Base-by-base conservation (phyloP, 2,113 vertebrate genomes). In the Tyto alba region DNA sequence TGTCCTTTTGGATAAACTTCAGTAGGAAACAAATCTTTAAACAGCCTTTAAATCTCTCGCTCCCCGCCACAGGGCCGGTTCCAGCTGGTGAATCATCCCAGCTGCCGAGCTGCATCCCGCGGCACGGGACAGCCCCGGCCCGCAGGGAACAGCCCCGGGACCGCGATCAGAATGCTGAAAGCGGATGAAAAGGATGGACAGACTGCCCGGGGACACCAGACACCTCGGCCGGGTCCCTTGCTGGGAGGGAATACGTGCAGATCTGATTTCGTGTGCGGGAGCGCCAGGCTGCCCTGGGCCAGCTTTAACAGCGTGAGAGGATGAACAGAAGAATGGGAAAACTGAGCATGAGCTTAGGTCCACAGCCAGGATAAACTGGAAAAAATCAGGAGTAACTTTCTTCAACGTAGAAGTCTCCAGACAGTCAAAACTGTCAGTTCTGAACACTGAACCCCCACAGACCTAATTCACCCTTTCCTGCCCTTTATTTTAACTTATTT, bases 1-100 rank as follows among this genome's bases (percentile, higher is more conserved):
- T 73, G 75, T 57, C 64, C 85, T 10, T 72, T 64, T 90, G 94
- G 94, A 91, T 47, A 48, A 56, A 40, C 85, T 64, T 79, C 84
- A 72, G 88, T 40, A 32, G 82, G 88, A 88, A 94, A 90, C 66
- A 76, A 83, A 91, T 79, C 57, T 59, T 60, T 18, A 40, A 72
- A 10, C 92, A 91, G 92, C 90, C 82, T 43, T 87, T 85, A 88
- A 96, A 93, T 79, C 90, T 89, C 77, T 85, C 56, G 2, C 38
- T 78, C 85, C 47, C n/a, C 5, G 0, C 41, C 41, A 13, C 10
- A 6, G 34, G 55, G 64, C 50, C 2, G 2, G 67, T 50, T 94
- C 72, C 92, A 89, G 72, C 57, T 34, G 34, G 29, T 79, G 80
- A 94, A 94, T 56, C 45, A 36, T 41, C 73, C 84, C 90, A 93